Conservation (phyloP, 2,113 vertebrate genomes). For the Caranx ignobilis region DNA sequence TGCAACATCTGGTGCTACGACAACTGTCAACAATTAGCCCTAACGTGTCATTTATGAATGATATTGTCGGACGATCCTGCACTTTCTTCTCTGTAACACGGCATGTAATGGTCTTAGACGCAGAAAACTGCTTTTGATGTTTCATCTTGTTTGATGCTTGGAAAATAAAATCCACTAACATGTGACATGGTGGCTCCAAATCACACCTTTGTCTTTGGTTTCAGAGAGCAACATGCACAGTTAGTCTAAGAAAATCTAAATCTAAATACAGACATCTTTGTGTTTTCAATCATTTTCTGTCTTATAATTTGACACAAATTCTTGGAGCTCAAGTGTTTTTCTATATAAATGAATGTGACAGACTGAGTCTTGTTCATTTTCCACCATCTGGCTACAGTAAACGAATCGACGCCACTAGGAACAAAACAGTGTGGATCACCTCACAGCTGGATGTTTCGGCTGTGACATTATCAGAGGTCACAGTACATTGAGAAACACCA, state of each 20-base stretch:
- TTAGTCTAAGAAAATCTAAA: constrained; percentile 24
- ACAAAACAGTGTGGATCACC: constrained; percentile 52
- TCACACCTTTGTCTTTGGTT: constrained; percentile 21
- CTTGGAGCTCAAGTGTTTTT: constrained; percentile 22
- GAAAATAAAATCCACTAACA: constrained; percentile 1
- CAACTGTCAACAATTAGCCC: constrained; percentile 26
- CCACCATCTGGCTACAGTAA: constrained; percentile 51
- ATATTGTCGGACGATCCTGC: constrained; percentile 3
- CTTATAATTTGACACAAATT: constrained; percentile 30
- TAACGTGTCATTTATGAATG: constrained; percentile 11
- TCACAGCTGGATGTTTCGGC: constrained; percentile 71
- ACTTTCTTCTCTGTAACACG: not conserved
- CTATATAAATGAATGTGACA: constrained; percentile 51
- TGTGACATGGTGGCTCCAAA: constrained; percentile 1
- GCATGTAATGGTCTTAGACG: not conserved
- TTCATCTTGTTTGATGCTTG: not conserved
- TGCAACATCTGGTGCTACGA: constrained; percentile 19
- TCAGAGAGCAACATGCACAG: not conserved
- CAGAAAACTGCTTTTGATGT: constrained; percentile 8
- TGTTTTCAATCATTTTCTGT: constrained; percentile 25
- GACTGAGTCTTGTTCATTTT: constrained; percentile 52
- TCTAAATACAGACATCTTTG: constrained; percentile 29
- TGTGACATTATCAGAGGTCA: constrained; percentile 59
- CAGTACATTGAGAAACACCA: constrained; percentile 41
- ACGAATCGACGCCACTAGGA: constrained; percentile 39